Conservation (phyloP, 2,113 vertebrate species). For the Psophia crepitans region DNA sequence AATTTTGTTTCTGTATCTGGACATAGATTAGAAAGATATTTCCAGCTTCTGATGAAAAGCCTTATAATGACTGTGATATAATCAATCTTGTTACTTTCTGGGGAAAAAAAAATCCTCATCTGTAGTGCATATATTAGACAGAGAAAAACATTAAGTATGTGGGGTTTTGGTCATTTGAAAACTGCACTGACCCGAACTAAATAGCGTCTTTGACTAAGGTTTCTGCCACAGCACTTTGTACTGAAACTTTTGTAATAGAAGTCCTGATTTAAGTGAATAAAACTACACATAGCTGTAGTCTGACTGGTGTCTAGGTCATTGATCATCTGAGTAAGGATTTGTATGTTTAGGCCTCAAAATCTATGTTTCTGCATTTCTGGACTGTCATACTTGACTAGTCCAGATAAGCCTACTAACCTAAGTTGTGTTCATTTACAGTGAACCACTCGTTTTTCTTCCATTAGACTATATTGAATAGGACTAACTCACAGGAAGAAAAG, state of each 20-base stretch:
- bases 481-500: neutral
- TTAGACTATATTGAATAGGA: neutral
- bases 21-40: neutral
- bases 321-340: neutral
- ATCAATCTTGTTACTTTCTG: neutral
- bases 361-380: neutral
- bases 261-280: neutral
- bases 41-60: neutral
- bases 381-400: neutral
- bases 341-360: neutral
- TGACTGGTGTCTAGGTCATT: neutral
- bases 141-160: neutral
- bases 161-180: neutral
- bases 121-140: neutral
- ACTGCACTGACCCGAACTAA: neutral
- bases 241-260: neutral
- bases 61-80: neutral
- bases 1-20: neutral
- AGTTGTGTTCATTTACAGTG: neutral
- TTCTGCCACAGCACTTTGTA: neutral
- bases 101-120: fast-evolving
- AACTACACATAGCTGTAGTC: neutral
- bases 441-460: neutral
- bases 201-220: neutral
- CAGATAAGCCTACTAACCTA: neutral